A percentile compares a stretch with the other conserved stretches of the same genome.
phyloP scores from a whole-genome alignment of 2,113 vertebrate species.

The Silurus asotus region DNA sequence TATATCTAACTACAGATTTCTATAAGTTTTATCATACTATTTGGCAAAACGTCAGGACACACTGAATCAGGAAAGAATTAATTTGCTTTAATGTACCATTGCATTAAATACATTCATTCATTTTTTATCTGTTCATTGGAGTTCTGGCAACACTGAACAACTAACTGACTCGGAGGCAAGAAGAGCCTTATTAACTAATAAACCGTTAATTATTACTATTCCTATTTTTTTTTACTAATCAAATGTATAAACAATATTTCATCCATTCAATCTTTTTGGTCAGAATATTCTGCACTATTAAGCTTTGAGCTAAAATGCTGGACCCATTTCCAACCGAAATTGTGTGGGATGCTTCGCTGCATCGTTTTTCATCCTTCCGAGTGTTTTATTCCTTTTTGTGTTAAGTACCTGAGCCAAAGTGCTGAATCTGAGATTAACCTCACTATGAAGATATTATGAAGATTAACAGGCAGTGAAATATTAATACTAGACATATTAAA shows the following conservation, averaged over 20 bases:
- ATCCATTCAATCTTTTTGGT: background rate
- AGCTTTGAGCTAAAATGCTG: background rate
- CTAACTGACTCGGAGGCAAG: background rate
- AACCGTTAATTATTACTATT: background rate
- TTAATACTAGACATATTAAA: background rate
- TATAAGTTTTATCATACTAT: background rate
- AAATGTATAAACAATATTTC: background rate
- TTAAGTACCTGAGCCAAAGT: background rate
- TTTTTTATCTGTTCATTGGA: background rate
- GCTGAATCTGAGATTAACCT: background rate
- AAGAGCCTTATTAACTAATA: background rate
- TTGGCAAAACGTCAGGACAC: background rate
- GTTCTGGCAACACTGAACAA: background rate
- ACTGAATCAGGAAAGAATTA: too few species aligned
- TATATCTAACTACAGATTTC: background rate
- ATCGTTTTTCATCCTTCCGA: background rate
- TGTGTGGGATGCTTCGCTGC: background rate
- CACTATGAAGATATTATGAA: background rate
- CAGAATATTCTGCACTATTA: background rate
- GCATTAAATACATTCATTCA: background rate
- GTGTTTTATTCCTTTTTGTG: background rate
- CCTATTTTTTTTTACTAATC: background rate
- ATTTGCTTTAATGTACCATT: background rate
- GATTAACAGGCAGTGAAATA: background rate
- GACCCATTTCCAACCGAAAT: background rate